A percentile compares a stretch with the other conserved stretches of the same genome.
These are phyloP conservation scores for Sphaeramia orbicularis DNA, from an alignment of 2,797 vertebrate species.

Conservation along the genomic window DNA sequence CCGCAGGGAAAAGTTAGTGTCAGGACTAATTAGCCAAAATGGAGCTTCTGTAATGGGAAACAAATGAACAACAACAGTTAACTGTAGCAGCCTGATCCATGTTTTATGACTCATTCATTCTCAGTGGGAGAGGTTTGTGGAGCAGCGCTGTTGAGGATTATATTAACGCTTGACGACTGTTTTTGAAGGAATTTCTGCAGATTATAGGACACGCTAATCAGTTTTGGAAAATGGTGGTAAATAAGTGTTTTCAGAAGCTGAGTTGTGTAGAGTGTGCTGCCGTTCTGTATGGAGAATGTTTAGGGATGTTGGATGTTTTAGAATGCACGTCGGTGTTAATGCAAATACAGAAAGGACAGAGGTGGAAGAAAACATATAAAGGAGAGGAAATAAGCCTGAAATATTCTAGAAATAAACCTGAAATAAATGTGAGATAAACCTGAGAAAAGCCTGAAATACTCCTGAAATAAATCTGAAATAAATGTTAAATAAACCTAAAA, in stretches of 20 bases:
- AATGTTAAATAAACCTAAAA: no score
- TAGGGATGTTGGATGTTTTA: no score
- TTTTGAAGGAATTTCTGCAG: conserved; percentile 37
- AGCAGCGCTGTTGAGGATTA: conserved; percentile 56
- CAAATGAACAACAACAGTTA: conserved; percentile 83
- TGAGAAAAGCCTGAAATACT: no score
- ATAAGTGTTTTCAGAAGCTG: not conserved
- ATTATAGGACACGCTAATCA: conserved; percentile 10
- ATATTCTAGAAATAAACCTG: no score
- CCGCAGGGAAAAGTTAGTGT: conserved; percentile 76
- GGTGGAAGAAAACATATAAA: no score
- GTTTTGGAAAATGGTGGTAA: conserved; percentile 13
- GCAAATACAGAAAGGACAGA: no score
- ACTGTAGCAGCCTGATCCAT: conserved; percentile 63
- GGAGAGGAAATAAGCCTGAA: no score
- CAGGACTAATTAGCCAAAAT: conserved; percentile 82
- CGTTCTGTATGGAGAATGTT: no score
- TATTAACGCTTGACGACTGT: conserved; percentile 49
- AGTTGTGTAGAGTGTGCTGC: conserved; percentile 1
- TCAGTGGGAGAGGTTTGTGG: conserved; percentile 57
- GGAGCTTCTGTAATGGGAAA: conserved; percentile 76
- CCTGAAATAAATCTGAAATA: no score
- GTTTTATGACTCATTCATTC: conserved; percentile 67
- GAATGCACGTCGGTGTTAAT: no score
- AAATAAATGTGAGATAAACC: no score